Evolutionary conservation across 2,888 invertebrate species (phyloP).

Genomic region (Sesamia inferens): DNA sequence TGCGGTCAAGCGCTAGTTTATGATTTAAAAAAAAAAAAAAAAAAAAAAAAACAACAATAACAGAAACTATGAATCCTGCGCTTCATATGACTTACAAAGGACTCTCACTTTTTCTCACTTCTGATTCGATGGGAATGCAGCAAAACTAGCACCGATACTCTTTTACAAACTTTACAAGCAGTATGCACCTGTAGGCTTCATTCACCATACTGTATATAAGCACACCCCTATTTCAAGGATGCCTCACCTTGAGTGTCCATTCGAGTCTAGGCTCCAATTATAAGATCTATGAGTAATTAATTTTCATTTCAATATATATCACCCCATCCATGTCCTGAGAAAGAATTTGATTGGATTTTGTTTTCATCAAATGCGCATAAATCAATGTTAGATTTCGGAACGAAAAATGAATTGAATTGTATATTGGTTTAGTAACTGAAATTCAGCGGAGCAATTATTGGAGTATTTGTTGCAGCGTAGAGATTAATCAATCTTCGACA

Average conservation of each 20-base stretch:
- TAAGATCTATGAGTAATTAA: constrained; percentile 62
- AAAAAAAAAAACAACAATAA: no score
- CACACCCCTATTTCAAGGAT: constrained; percentile 29
- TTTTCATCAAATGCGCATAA: constrained; percentile 49
- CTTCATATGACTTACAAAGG: constrained; percentile 3
- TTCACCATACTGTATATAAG: constrained; percentile 44
- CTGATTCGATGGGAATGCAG: constrained; percentile 23
- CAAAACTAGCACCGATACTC: constrained; percentile 26
- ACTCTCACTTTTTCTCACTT: constrained; percentile 18
- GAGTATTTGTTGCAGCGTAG: background rate
- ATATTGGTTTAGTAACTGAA: constrained; percentile 9
- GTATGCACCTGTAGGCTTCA: constrained; percentile 26
- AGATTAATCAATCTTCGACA: constrained; percentile 2
- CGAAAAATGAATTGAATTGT: constrained; percentile 5
- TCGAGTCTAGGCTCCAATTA: constrained; percentile 44
- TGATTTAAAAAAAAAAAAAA: no score
- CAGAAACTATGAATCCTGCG: background rate
- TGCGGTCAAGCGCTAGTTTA: no score
- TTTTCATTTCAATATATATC: constrained; percentile 54
- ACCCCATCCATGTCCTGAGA: constrained; percentile 18
- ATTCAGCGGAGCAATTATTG: background rate
- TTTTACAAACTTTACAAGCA: constrained; percentile 35
- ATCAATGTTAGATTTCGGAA: constrained; percentile 50
- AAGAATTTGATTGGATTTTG: constrained; percentile 22
- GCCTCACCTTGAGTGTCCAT: constrained; percentile 39